Evolutionary conservation across 2,797 vertebrate genomes (phyloP).

Genomic region (Vireo griseus): DNA sequence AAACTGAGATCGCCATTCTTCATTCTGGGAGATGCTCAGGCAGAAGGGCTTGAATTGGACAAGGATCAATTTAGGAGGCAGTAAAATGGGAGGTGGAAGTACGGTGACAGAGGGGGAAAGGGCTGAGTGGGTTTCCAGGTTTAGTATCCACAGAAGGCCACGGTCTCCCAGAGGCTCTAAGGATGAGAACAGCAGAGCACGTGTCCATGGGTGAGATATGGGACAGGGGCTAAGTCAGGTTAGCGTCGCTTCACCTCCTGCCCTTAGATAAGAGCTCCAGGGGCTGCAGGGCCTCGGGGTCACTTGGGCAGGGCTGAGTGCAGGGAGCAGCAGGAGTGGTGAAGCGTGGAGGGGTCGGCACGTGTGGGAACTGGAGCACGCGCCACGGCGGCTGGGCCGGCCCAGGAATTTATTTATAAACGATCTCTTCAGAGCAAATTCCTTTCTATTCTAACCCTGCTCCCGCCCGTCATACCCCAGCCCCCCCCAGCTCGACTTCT

Average conservation of each 20-base stretch:
- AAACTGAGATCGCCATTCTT: neutral
- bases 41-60: neutral
- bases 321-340: neutral
- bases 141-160: neutral
- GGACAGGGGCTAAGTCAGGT: neutral
- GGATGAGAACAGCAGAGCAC: neutral
- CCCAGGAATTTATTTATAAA: constrained; percentile 79
- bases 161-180: neutral
- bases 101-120: neutral
- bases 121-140: neutral
- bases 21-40: neutral
- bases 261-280: neutral
- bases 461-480: constrained; percentile 51
- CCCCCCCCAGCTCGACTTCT: constrained; percentile 69
- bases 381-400: constrained; percentile 64
- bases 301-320: constrained; percentile 40
- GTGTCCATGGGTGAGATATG: accelerated
- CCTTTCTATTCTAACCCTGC: constrained; percentile 77
- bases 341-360: constrained; percentile 54
- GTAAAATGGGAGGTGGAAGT: neutral
- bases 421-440: constrained; percentile 76
- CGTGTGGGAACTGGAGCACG: constrained; percentile 74
- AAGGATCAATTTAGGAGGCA: neutral
- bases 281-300: constrained; percentile 42
- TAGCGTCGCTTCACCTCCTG: neutral